These are phyloP conservation scores for Zeuzera pyrina DNA, from an alignment of 2,888 invertebrate species.

Conservation along the genomic window DNA sequence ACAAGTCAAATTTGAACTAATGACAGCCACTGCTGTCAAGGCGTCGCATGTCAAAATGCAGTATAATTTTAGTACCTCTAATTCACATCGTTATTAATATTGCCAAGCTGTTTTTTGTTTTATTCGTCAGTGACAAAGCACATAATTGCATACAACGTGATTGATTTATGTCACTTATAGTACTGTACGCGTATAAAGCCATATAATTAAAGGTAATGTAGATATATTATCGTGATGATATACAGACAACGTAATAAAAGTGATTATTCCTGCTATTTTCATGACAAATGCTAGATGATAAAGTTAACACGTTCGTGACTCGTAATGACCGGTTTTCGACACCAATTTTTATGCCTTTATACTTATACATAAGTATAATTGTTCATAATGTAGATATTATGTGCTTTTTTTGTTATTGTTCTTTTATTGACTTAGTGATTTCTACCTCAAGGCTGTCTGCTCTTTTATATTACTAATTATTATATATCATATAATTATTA, in stretches of 20 bases:
- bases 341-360: too few relatives aligned
- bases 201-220: constrained; percentile 47
- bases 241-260: constrained; percentile 29
- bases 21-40: constrained; percentile 31
- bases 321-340: too few relatives aligned
- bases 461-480: too few relatives aligned
- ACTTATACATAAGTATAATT: too few relatives aligned
- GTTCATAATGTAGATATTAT: too few relatives aligned
- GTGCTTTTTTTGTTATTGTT: too few relatives aligned
- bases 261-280: constrained; percentile 29
- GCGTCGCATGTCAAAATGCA: constrained; percentile 41
- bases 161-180: constrained; percentile 10
- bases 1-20: constrained; percentile 32
- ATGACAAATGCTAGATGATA: constrained; percentile 30
- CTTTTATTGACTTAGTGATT: too few relatives aligned
- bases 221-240: constrained; percentile 37
- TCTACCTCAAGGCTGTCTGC: too few relatives aligned
- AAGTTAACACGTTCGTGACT: too few relatives aligned
- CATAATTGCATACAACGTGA: background rate
- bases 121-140: background rate
- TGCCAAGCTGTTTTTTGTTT: background rate
- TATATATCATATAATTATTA: too few relatives aligned
- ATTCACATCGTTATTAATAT: background rate
- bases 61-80: constrained; percentile 7
- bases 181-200: constrained; percentile 25